Evolutionary conservation across 2,888 invertebrate genomes (phyloP).

Genomic region (Metacarcinus magister): DNA sequence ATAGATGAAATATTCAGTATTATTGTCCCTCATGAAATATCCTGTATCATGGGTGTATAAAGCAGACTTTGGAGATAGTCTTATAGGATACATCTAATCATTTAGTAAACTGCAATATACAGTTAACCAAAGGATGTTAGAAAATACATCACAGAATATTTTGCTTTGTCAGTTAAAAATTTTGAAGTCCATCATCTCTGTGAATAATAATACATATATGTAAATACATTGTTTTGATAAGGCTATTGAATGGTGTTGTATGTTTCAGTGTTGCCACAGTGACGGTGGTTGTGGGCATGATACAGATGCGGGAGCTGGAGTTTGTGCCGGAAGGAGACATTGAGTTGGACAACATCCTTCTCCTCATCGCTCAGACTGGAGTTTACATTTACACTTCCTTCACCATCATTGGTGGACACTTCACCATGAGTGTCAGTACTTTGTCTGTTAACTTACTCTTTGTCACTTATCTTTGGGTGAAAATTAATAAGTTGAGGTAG

Average conservation of each 20-base stretch:
- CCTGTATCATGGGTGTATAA: neutral
- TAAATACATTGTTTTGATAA: neutral
- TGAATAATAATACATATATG: neutral
- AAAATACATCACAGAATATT: neutral
- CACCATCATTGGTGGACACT: slow-evolving; percentile 96
- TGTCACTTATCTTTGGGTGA: neutral
- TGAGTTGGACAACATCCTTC: slow-evolving; percentile 94
- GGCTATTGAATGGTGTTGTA: neutral
- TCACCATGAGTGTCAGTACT: slow-evolving; percentile 90
- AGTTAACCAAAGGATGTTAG: no score
- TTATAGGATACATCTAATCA: no score
- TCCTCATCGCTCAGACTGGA: slow-evolving; percentile 96
- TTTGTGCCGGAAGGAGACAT: slow-evolving; percentile 93
- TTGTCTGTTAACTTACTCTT: neutral
- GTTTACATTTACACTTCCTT: slow-evolving; percentile 97
- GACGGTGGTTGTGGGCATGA: slow-evolving; percentile 82
- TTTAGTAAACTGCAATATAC: no score
- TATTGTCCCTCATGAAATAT: no score
- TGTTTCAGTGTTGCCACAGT: slow-evolving; percentile 78
- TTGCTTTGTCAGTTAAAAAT: neutral
- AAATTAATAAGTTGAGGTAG: neutral
- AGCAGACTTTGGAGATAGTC: neutral
- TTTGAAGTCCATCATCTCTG: neutral
- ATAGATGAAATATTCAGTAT: no score
- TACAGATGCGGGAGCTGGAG: slow-evolving; percentile 87